Evolutionary conservation across 2,113 vertebrate species (phyloP), one percentile per base, ranked within the genome.

Genomic region (Aviceda subcristata): DNA sequence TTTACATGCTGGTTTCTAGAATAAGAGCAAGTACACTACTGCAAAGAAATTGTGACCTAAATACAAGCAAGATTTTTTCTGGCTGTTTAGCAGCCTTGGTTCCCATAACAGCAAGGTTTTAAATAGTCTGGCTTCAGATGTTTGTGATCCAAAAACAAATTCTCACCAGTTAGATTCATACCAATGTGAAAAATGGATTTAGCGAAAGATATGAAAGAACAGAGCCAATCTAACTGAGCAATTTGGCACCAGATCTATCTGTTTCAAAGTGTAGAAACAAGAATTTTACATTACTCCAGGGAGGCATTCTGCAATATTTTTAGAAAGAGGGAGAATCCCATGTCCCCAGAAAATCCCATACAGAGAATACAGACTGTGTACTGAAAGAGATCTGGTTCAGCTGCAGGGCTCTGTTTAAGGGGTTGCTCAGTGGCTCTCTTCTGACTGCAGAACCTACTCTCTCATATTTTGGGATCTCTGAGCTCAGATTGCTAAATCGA

Each of bases 21-120:
- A 68, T 50, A 86, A 46, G 41, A 53, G 62, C 34, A 76, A 94
- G n/a, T 46, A 77, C 22, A 46, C 7, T 63, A 56, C 51, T 77
- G 68, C 51, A 83, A 91, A 74, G 57, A 89, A 84, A 66, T 59
- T 66, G 59, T 93, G 89, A 95, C 91, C 94, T 92, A 95, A 86
- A 95, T 95, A 71, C 74, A 78, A 93, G 88, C 48, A 76, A 38
- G 82, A 80, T 95, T 94, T 95, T 96, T 64, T 68, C 53, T 90
- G 77, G 50, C 59, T 92, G 30, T 76, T 89, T 92, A 86, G 56
- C 68, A 94, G 68, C 64, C 46, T 84, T 72, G 59, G 15, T 95
- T 97, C 79, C 81, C 86, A 60, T 94, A 97, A 92, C 87, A 92
- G 74, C 92, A 71, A 11, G 34, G 34, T 87, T 92, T 86, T 82